Conservation (phyloP, 1,140 invertebrate genomes). For the Piezodorus guildinii region DNA sequence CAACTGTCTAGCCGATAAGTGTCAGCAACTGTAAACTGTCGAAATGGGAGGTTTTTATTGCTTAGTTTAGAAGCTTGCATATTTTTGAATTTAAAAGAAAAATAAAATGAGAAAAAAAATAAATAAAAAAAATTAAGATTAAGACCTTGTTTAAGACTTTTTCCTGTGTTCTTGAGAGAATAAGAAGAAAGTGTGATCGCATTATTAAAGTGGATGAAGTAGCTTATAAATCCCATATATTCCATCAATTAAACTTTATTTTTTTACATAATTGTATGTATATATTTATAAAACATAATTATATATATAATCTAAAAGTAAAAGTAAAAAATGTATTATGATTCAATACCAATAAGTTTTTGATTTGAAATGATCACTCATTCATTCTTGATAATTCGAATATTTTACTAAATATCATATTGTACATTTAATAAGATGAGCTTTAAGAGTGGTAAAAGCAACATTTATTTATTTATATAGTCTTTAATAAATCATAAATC, state of each 20-base stretch:
- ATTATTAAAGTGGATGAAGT: not conserved
- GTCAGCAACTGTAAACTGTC: not conserved
- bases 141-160: not conserved
- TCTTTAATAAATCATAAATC: not conserved
- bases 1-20: not conserved
- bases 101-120: not conserved
- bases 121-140: not conserved
- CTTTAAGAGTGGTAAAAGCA: not conserved
- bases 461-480: not conserved
- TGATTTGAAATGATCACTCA: not conserved
- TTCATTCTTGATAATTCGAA: not conserved
- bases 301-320: not conserved
- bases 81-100: not conserved
- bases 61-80: not conserved
- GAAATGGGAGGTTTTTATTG: not conserved
- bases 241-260: slow-evolving; percentile 3
- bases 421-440: not conserved
- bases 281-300: not conserved
- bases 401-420: not conserved
- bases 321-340: not conserved
- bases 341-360: not conserved
- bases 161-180: not conserved
- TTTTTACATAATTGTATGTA: slow-evolving; percentile 1
- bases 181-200: slow-evolving; percentile 1
- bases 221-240: not conserved